Conservation (phyloP, 2,113 vertebrate genomes). For the Laterallus jamaicensis region DNA sequence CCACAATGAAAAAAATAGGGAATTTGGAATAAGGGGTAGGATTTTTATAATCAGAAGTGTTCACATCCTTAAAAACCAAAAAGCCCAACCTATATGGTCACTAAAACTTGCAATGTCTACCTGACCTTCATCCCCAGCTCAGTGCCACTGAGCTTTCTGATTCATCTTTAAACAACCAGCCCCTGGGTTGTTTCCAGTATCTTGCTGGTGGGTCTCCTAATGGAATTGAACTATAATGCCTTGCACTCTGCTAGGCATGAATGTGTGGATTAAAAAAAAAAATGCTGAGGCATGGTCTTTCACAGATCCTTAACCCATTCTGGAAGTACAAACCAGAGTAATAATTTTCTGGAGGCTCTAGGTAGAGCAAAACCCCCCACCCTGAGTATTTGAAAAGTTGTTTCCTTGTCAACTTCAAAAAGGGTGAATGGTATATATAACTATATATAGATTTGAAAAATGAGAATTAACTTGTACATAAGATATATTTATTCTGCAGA, state of each 20-base stretch:
- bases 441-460: background rate
- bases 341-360: background rate
- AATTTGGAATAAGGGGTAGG: background rate
- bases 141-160: background rate
- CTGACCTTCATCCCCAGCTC: background rate
- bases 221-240: slow-evolving; percentile 16
- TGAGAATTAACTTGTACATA: background rate
- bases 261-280: background rate
- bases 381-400: background rate
- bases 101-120: background rate
- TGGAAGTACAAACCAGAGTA: background rate
- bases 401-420: background rate
- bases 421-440: background rate
- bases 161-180: background rate
- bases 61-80: background rate
- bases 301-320: background rate
- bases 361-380: background rate
- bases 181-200: background rate
- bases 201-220: slow-evolving; percentile 8
- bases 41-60: background rate
- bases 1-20: background rate
- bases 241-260: background rate
- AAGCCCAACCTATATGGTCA: accelerated
- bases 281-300: slow-evolving; percentile 14
- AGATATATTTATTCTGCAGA: background rate